Evolutionary conservation across 1,140 invertebrate genomes (phyloP), one percentile per base, ranked within the genome.

Genomic region (Aphidius ervi): DNA sequence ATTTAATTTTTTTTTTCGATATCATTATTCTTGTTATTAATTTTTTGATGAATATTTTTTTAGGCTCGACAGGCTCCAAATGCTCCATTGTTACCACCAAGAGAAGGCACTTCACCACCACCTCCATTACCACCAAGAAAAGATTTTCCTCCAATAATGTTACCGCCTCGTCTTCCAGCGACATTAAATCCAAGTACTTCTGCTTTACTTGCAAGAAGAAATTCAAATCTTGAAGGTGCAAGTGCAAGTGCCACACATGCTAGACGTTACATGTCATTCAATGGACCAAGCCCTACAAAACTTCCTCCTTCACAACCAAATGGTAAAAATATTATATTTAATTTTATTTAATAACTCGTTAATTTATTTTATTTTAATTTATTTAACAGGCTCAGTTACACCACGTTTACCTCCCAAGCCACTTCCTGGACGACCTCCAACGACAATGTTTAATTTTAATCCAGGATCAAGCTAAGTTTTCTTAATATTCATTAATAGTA

Each of bases 61-160:
- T 56, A 83, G 78, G 80, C 73, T 42, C 79, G 81, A 67, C 84
- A 86, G 74, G 82, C 83, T 23, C 82, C 83, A 23, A 84, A 85
- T 66, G 82, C 84, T 45, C 84, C 84, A 4, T 76, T 82, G 43
- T 73, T 86, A 64, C 85, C 86, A 37, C 83, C 85, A 10, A 74
- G 82, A 60, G 84, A 86, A 65, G 74, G 77, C 55, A 83, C 81
- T 6, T 83, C 83, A 16, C 85, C 87, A 31, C 86, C 87, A 39
- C 86, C 86, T 4, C 83, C 83, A 56, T 72, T 87, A 56, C 86
- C 86, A 20, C 85, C 86, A 10, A 75, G 85, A 59, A 71, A 79
- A 39, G 82, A 84, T 56, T 64, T 80, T 2, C 71, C 70, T 39
- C 71, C 73, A 16, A 67, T 68, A 66, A 80, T 68, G 41, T 68